Conservation (phyloP, 2,797 vertebrate genomes). For the Mormyrops attenuatus region DNA sequence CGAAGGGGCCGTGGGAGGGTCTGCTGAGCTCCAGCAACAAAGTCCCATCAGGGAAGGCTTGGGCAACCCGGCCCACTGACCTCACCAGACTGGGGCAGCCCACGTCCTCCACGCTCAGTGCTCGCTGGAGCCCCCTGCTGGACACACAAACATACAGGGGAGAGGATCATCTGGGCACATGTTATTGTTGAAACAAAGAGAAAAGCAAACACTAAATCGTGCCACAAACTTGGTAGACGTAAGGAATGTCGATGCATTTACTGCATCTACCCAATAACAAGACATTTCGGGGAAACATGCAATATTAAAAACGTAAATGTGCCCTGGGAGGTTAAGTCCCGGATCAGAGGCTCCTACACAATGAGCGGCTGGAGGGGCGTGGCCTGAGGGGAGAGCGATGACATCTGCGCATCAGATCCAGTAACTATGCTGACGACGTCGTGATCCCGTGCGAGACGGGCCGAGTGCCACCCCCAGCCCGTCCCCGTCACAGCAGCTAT, state of each 20-base stretch:
- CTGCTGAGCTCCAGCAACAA: constrained; percentile 79
- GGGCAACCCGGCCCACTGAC: constrained; percentile 69
- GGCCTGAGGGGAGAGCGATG: not conserved
- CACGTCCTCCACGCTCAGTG: constrained; percentile 73
- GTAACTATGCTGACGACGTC: not conserved
- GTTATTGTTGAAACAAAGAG: not conserved
- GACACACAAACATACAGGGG: not conserved
- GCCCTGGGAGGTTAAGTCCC: not conserved
- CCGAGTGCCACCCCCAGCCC: not conserved
- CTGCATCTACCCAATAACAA: not conserved
- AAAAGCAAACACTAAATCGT: not conserved
- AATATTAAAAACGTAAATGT: not conserved
- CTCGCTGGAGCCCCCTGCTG: constrained; percentile 54
- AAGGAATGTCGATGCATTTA: not conserved
- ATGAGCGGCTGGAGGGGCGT: not conserved
- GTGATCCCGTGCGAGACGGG: not conserved
- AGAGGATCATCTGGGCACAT: not conserved
- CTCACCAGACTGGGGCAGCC: constrained; percentile 61
- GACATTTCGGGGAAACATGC: not conserved
- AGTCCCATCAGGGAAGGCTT: constrained; percentile 82
- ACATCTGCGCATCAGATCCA: not conserved
- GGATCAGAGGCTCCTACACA: not conserved
- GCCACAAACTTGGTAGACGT: not conserved
- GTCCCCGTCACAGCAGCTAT: not conserved
- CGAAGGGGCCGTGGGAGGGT: constrained; percentile 72